A percentile compares a stretch with the other conserved stretches of the same genome.
These are phyloP conservation scores for Nannobrachium achirus DNA, from an alignment of 2,113 vertebrate species.

Conservation along the genomic window DNA sequence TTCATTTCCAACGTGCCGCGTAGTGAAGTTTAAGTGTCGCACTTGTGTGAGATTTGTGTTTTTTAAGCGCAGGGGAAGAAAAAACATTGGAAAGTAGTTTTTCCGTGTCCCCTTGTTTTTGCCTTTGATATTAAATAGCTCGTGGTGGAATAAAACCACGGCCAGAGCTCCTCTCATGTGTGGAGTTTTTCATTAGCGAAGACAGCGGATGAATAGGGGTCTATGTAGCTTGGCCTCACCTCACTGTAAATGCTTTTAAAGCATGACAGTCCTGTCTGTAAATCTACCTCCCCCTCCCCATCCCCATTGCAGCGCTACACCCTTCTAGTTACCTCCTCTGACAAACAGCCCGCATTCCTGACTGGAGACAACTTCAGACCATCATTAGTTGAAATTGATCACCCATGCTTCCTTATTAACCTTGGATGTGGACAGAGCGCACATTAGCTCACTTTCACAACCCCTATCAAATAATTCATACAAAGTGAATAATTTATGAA, in stretches of 20 bases:
- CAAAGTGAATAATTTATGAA: constrained; percentile 58
- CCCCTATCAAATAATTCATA: constrained; percentile 60
- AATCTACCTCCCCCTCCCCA: constrained; percentile 49
- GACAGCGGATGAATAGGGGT: constrained; percentile 74
- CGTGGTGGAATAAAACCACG: constrained; percentile 64
- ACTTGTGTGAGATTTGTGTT: constrained; percentile 66
- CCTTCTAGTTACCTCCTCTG: constrained; percentile 59
- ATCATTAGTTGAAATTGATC: constrained; percentile 48
- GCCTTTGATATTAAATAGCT: constrained; percentile 75
- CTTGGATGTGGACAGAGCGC: constrained; percentile 20
- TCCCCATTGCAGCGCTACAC: constrained; percentile 48
- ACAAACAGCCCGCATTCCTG: constrained; percentile 62
- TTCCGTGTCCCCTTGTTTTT: constrained; percentile 71
- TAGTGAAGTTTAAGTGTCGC: constrained; percentile 57
- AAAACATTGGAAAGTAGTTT: constrained; percentile 76
- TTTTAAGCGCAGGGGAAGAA: constrained; percentile 62
- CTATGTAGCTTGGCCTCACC: constrained; percentile 72
- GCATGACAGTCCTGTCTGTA: constrained; percentile 70
- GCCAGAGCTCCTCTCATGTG: constrained; percentile 66
- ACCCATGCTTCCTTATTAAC: constrained; percentile 55
- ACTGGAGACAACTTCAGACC: constrained; percentile 61
- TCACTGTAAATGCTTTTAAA: constrained; percentile 70
- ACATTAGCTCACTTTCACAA: constrained; percentile 59
- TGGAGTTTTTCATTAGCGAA: constrained; percentile 72
- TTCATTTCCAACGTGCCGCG: constrained; percentile 64